These are phyloP conservation scores for Drosophila dives DNA, from an alignment of 2,888 invertebrate species.

Conservation along the genomic window DNA sequence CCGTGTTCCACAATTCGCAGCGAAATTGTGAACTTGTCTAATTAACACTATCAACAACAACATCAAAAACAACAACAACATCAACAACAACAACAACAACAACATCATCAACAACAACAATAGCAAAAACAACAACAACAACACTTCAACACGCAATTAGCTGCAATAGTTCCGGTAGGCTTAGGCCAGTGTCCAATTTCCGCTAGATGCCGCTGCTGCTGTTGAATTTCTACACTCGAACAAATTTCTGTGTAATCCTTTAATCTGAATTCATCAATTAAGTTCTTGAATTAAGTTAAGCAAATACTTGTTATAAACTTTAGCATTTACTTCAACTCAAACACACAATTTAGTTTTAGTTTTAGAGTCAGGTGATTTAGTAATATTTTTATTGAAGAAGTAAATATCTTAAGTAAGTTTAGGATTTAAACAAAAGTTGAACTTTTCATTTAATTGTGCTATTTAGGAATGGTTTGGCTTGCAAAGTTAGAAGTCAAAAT, in stretches of 20 bases:
- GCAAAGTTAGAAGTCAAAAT: not conserved
- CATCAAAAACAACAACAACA: slow-evolving; percentile 14
- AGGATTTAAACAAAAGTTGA: not conserved
- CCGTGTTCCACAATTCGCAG: slow-evolving; percentile 27
- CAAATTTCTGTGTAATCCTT: not conserved
- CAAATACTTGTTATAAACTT: not conserved
- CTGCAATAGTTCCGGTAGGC: slow-evolving; percentile 11
- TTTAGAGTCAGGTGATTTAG: not conserved
- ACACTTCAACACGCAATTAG: slow-evolving; percentile 25
- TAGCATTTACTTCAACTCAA: not conserved
- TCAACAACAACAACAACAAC: not conserved
- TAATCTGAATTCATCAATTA: not conserved
- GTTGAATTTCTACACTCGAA: not conserved
- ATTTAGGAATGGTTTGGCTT: not conserved
- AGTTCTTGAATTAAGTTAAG: not conserved
- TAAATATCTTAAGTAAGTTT: not conserved
- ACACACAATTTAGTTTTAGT: not conserved
- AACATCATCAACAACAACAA: not conserved
- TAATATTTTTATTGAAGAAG: not conserved
- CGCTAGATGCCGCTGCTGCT: slow-evolving; percentile 29
- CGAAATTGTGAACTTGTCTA: slow-evolving; percentile 36
- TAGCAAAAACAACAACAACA: slow-evolving; percentile 14
- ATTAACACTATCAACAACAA: slow-evolving; percentile 39
- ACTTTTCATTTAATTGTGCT: not conserved
- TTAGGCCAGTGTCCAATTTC: slow-evolving; percentile 9